Percentiles rank a stretch among this genome's conserved stretches.
phyloP scores from a whole-genome alignment of 2,113 vertebrate species.

The Okapia johnstoni region DNA sequence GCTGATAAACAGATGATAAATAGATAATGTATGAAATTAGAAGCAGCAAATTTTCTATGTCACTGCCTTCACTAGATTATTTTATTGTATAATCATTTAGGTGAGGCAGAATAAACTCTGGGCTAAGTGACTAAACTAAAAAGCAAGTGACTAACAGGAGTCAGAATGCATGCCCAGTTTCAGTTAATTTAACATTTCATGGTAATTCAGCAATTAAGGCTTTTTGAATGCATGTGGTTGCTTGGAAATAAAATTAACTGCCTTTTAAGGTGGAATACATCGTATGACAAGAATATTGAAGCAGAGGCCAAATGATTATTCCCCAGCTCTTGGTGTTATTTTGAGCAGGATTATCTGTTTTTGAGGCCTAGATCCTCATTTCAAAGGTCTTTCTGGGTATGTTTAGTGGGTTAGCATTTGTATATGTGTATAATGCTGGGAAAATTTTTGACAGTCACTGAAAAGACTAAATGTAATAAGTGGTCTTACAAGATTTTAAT shows the following conservation, averaged over 20 bases:
- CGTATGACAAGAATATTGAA: background rate
- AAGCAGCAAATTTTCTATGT: background rate
- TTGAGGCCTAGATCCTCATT: background rate
- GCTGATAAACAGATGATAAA: background rate
- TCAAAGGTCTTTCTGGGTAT: background rate
- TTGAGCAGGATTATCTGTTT: background rate
- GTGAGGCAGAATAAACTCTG: background rate
- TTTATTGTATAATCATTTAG: background rate
- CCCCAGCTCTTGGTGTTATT: background rate
- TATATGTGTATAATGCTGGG: background rate
- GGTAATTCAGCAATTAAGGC: conserved; percentile 22
- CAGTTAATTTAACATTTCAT: conserved; percentile 39
- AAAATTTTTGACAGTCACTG: background rate
- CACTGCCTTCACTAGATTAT: background rate
- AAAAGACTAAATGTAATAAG: background rate
- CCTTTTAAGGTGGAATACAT: background rate
- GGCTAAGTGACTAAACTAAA: background rate
- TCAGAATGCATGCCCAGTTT: conserved; percentile 28
- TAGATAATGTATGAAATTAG: background rate
- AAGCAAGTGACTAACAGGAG: conserved; percentile 7
- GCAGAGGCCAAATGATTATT: background rate
- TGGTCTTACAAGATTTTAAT: background rate
- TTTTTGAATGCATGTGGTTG: conserved; percentile 11
- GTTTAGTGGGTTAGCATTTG: background rate
- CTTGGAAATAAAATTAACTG: conserved; percentile 36